Conservation (phyloP, 2,888 invertebrate genomes). For the Sicus ferrugineus region DNA sequence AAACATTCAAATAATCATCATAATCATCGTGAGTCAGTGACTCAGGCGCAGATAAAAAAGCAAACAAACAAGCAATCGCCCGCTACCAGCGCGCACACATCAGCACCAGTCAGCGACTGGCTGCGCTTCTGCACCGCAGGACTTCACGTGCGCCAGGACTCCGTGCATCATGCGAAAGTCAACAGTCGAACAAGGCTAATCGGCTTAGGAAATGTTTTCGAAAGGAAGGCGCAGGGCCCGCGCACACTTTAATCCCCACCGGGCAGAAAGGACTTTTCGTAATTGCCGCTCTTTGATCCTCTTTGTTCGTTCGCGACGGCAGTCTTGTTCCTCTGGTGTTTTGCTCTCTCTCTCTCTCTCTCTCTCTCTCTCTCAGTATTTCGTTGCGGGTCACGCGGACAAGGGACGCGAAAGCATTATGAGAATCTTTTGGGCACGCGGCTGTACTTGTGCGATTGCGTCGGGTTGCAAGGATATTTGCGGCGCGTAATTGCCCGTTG, state of each 20-base stretch:
- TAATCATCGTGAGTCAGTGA: slow-evolving; percentile 33
- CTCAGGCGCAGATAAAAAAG: slow-evolving; percentile 46
- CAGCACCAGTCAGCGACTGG: slow-evolving; percentile 28
- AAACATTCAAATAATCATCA: slow-evolving; percentile 30
- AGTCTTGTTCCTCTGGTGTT: background rate
- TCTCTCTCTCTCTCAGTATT: slow-evolving; percentile 26
- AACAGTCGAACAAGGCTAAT: slow-evolving; percentile 57
- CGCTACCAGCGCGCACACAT: background rate
- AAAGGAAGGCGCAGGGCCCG: background rate
- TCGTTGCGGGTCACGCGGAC: slow-evolving; percentile 24
- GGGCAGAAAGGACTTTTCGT: slow-evolving; percentile 45
- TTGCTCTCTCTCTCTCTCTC: background rate
- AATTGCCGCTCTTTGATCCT: slow-evolving; percentile 56
- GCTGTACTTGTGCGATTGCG: slow-evolving; percentile 37
- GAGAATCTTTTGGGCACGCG: slow-evolving; percentile 41
- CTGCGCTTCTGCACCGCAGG: slow-evolving; percentile 14
- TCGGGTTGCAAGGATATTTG: slow-evolving; percentile 8
- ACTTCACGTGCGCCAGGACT: background rate
- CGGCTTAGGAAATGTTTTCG: slow-evolving; percentile 50
- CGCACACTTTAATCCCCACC: slow-evolving; percentile 18
- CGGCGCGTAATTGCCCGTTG: slow-evolving; percentile 15
- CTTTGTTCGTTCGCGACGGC: slow-evolving; percentile 34
- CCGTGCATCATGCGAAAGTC: slow-evolving; percentile 58
- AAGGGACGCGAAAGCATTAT: slow-evolving; percentile 40
- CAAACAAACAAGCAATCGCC: slow-evolving; percentile 32